Conservation (phyloP, 2,888 invertebrate genomes). For the Metallyticus violacea region DNA sequence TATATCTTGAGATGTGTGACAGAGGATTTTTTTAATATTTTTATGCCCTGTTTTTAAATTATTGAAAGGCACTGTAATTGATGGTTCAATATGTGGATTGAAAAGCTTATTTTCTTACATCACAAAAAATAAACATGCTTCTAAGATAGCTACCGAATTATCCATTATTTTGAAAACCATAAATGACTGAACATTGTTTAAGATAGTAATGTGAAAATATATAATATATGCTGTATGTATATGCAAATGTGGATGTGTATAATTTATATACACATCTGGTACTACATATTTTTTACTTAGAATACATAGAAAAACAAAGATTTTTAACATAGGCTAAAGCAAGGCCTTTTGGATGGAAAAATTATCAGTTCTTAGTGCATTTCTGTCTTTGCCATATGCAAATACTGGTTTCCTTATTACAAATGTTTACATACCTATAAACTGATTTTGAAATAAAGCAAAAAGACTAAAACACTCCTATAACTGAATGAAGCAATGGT, state of each 20-base stretch:
- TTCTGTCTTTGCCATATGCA: not conserved
- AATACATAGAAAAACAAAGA: slow-evolving; percentile 3
- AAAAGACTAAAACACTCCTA: too few relatives aligned
- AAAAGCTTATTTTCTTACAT: not conserved
- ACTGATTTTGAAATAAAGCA: too few relatives aligned
- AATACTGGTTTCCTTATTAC: not conserved
- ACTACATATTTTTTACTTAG: not conserved
- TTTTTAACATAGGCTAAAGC: not conserved
- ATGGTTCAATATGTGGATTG: not conserved
- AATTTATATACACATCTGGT: not conserved
- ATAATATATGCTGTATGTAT: too few relatives aligned
- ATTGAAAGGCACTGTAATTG: too few relatives aligned
- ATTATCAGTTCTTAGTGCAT: not conserved
- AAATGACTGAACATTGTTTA: not conserved
- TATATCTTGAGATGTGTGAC: too few relatives aligned
- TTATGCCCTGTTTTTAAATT: too few relatives aligned
- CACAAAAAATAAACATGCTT: not conserved
- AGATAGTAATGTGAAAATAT: slow-evolving; percentile 14
- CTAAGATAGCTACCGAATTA: not conserved
- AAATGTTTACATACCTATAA: not conserved
- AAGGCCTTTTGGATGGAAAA: not conserved
- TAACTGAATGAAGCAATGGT: not conserved
- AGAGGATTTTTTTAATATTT: too few relatives aligned
- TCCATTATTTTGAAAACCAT: not conserved
- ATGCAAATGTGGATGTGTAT: too few relatives aligned